Base-by-base conservation (phyloP, 2,888 invertebrate genomes). In the Digitonthophagus gazella region DNA sequence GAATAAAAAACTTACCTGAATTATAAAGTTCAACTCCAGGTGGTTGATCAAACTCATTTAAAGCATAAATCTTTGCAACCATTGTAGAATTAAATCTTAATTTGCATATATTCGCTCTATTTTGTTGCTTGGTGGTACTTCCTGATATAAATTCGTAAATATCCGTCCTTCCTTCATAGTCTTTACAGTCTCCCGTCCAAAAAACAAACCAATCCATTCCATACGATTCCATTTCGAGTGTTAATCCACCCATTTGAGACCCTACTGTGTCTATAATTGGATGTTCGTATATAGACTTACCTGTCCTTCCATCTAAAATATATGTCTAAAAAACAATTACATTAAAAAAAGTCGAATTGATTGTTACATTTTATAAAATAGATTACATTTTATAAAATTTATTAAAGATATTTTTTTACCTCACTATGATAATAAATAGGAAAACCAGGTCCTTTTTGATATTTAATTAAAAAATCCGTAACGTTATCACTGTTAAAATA, bases 381-480 rank as follows among this genome's bases (percentile, higher is more conserved):
- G 63, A 65, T 11, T 61, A 18, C n/a, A 65, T 18, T 69, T 56
- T 18, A n/a, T 55, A 61, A 57, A 63, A 55, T 67, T 20, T n/a
- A 16, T 11, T 6, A 8, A 44, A 15, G 64, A 56, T 63, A 3
- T 58, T 58, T 71, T 67, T 73, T 78, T 86, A 90, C 89, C 78
- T 90, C 85, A 2, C 93, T 90, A 77, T 91, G 90, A 78, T 91
- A 92, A 79, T 92, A 92, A 0, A 90, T 84, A 0, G 92, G 91
- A 80, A 88, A 91, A 6, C 89, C 91, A 0, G 90, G 89, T 0
- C 92, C 92, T 44, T 87, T 81, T 77, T 81, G 79, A 69, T 83
- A 92, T 74, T 92, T 91, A 0, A 94, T 86, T 83, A 93, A 85
- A 77, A 94, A 91, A 80, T 94, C 94, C 0, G 93, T 92, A 3